Percentiles rank a stretch among this genome's conserved stretches.
These are phyloP conservation scores for Melanotaenia pygmaea DNA, from an alignment of 2,797 vertebrate species.

Conservation along the genomic window DNA sequence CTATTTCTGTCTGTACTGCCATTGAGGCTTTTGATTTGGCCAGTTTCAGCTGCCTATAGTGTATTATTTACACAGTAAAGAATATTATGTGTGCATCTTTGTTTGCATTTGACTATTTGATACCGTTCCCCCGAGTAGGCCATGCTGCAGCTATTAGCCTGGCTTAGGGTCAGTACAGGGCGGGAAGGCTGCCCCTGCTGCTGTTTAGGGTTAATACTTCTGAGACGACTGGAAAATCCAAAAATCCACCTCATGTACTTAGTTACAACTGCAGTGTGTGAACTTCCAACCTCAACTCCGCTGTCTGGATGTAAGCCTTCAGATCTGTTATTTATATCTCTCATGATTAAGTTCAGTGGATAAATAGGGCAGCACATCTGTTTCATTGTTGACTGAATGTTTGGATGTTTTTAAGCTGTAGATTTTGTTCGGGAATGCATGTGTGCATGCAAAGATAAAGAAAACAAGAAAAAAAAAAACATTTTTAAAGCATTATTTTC, in stretches of 20 bases:
- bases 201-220: slow-evolving; percentile 53
- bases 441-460: not conserved
- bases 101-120: slow-evolving; percentile 21
- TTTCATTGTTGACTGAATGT: slow-evolving; percentile 43
- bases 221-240: slow-evolving; percentile 42
- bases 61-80: slow-evolving; percentile 10
- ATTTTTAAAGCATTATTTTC: slow-evolving; percentile 14
- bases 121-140: slow-evolving; percentile 23
- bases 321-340: slow-evolving; percentile 70
- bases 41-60: not conserved
- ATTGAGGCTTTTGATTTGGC: not conserved
- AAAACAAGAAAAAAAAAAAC: not conserved
- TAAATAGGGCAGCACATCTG: slow-evolving; percentile 65
- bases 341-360: slow-evolving; percentile 67
- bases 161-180: slow-evolving; percentile 38
- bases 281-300: slow-evolving; percentile 59
- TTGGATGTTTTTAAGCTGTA: slow-evolving; percentile 29
- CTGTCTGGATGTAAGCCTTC: slow-evolving; percentile 62
- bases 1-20: not conserved
- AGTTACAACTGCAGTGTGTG: slow-evolving; percentile 53
- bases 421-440: slow-evolving; percentile 14
- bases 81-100: slow-evolving; percentile 20
- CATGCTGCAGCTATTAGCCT: slow-evolving; percentile 19
- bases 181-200: slow-evolving; percentile 29
- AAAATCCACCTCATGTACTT: slow-evolving; percentile 59